These are phyloP conservation scores for Syndactyla subalaris DNA, from an alignment of 2,797 vertebrate species.

Conservation along the genomic window DNA sequence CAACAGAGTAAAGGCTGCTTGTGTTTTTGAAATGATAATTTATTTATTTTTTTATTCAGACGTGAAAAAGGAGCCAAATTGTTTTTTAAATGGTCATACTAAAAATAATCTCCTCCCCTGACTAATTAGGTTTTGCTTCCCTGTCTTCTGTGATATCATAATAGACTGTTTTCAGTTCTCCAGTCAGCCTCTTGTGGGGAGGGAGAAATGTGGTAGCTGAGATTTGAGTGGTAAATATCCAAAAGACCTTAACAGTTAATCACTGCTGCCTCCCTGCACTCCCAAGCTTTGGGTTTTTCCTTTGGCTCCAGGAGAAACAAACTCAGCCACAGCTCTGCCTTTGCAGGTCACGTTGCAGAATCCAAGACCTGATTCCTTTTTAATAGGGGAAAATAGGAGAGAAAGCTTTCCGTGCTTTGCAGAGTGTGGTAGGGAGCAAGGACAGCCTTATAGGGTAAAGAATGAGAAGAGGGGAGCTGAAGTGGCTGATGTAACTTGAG, in stretches of 20 bases:
- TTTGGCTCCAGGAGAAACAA: neutral
- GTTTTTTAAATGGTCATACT: neutral
- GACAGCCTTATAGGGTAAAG: conserved; percentile 64
- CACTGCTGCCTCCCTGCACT: neutral
- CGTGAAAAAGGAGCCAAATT: neutral
- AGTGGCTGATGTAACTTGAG: conserved; percentile 35
- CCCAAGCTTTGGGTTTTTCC: neutral
- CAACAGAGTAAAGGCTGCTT: neutral
- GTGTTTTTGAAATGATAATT: neutral
- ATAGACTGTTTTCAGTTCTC: neutral
- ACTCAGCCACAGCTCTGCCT: neutral
- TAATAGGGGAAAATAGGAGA: neutral
- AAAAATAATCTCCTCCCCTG: conserved; percentile 27
- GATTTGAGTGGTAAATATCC: neutral
- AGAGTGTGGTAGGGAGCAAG: neutral
- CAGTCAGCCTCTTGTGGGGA: neutral
- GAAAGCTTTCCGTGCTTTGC: neutral
- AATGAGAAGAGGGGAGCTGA: conserved; percentile 36
- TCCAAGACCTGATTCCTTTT: neutral
- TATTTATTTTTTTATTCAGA: neutral
- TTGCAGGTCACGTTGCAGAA: neutral
- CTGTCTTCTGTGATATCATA: conserved; percentile 40
- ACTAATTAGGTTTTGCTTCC: conserved; percentile 19
- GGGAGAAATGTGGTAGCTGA: neutral
- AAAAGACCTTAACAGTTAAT: neutral